Evolutionary conservation across 2,888 invertebrate species (phyloP).

Genomic region (Drosophila diplacantha): DNA sequence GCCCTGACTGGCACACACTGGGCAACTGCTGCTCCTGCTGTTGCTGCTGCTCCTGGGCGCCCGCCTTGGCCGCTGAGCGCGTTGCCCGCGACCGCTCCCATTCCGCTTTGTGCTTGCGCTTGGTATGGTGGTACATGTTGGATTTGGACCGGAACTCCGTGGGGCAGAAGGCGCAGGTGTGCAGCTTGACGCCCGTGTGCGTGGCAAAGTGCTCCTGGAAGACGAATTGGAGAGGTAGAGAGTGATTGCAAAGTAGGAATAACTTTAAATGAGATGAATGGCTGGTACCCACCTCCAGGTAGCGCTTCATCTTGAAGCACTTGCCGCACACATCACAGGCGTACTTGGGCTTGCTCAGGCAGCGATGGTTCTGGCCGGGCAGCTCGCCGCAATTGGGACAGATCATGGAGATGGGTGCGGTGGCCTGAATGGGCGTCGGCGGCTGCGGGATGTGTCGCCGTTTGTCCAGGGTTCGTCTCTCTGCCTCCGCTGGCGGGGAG

Average conservation of each 20-base stretch:
- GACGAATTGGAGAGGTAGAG: neutral
- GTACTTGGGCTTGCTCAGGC: constrained; percentile 59
- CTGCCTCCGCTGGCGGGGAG: constrained; percentile 8
- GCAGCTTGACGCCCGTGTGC: constrained; percentile 72
- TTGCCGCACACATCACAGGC: constrained; percentile 72
- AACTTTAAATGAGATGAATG: fast-evolving
- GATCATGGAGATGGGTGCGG: constrained; percentile 18
- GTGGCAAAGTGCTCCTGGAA: constrained; percentile 72
- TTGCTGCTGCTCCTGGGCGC: constrained; percentile 30
- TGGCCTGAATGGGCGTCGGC: constrained; percentile 3
- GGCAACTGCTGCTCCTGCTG: constrained; percentile 20
- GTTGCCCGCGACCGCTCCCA: constrained; percentile 69
- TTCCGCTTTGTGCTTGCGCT: constrained; percentile 70
- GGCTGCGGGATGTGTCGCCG: constrained; percentile 2
- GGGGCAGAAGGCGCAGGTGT: constrained; percentile 72
- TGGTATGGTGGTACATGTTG: constrained; percentile 75
- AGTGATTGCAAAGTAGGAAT: neutral
- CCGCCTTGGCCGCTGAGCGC: constrained; percentile 54
- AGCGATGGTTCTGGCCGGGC: constrained; percentile 60
- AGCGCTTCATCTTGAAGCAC: constrained; percentile 69
- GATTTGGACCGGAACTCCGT: constrained; percentile 74
- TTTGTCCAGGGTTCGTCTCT: constrained; percentile 11
- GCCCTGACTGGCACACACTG: constrained; percentile 19
- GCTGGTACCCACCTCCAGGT: constrained; percentile 57
- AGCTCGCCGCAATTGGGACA: constrained; percentile 58